phyloP scores from a whole-genome alignment of 2,888 invertebrate species.

The Coelinius sp. region DNA sequence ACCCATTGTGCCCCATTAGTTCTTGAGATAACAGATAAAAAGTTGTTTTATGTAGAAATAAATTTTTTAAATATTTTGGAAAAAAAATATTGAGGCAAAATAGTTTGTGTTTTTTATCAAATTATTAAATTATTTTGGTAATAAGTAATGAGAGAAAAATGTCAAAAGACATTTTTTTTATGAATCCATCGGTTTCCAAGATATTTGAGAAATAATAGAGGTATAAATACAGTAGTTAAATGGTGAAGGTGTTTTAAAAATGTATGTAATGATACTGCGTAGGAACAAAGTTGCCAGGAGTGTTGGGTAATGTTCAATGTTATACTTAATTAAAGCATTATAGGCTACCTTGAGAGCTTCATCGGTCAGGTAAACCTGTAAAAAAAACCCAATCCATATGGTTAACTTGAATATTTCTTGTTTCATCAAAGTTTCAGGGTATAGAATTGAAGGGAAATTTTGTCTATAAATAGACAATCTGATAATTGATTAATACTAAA shows the following conservation, averaged over 20 bases:
- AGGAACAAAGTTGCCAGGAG: neutral
- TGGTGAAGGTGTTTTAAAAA: neutral
- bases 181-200: too few species aligned
- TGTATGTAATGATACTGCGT: neutral
- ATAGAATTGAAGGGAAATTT: neutral
- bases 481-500: conserved; percentile 1
- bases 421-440: conserved; percentile 8
- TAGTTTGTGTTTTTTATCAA: too few species aligned
- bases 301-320: conserved; percentile 11
- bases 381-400: neutral
- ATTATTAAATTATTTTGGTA: too few species aligned
- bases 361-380: neutral
- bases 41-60: too few species aligned
- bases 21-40: too few species aligned
- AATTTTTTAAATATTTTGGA: too few species aligned
- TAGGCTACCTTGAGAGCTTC: conserved; percentile 12
- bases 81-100: too few species aligned
- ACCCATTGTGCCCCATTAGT: too few species aligned
- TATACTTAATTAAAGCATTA: neutral
- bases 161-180: too few species aligned
- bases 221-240: too few species aligned
- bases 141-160: too few species aligned
- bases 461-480: neutral
- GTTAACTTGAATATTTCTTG: neutral
- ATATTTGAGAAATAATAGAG: too few species aligned